Base-by-base conservation (phyloP, 2,797 vertebrate species). In the Coilia nasus region DNA sequence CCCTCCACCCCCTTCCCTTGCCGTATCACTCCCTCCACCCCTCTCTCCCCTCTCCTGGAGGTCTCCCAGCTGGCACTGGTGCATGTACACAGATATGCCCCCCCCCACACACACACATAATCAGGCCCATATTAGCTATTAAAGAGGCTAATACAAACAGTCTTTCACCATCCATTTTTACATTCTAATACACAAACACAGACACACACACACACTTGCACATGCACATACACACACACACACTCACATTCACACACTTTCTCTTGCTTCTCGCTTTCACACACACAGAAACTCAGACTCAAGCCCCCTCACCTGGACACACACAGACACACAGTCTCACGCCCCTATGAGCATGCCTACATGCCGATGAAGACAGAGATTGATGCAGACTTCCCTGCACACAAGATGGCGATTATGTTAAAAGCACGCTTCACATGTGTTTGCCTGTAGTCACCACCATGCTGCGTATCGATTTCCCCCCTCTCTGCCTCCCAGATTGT, bases 401-500 rank as follows among this genome's bases (percentile, higher is more conserved):
- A 35, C 64, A 75, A 21, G 71, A 80, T 75, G 2, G 75, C 28
- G 25, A 21, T 60, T 46, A 83, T 85, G 71, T 44, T 6, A 35
- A 7, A 10, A 21, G 62, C 60, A 25, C 85, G 80, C 71, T 23
- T 81, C 62, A 81, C 81, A 54, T 17, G 54, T 54, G 23, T 80
- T n/a, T 47, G 62, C 28, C 50, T 84, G 81, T 44, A 83, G 81
- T 82, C 57, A 46, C 50, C 50, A 82, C 54, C 19, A 62, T 85
- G 19, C 25, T 19, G 82, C 31, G 0, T 86, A 88, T 89, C 78
- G 86, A 90, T 90, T 87, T 56, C 11, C 62, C 50, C 50, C 50
- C 50, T 14, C 62, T 54, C 35, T 2, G 54, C 81, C 23, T 54
- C 67, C 28, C 23, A 81, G 80, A 75, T 84, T 85, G 60, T 85